Evolutionary conservation across 2,797 vertebrate genomes (phyloP).

Genomic region (Apogon talboti): DNA sequence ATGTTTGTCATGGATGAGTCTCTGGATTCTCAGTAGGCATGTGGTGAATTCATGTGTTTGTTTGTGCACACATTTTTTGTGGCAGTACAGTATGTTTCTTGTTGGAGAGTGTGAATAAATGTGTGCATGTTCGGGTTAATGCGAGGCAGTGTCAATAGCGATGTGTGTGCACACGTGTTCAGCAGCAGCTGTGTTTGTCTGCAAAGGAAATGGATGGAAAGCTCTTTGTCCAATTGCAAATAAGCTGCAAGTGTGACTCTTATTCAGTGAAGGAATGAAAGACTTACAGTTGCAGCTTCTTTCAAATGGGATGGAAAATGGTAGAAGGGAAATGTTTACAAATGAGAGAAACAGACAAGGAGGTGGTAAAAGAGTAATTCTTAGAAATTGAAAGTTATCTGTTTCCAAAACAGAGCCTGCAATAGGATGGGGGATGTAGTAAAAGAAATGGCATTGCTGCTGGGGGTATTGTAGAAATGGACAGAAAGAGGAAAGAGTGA

Average conservation of each 20-base stretch:
- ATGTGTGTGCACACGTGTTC: constrained; percentile 47
- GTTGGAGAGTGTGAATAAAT: constrained; percentile 40
- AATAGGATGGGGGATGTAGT: constrained; percentile 7
- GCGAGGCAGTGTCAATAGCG: constrained; percentile 25
- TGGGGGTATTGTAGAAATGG: constrained; percentile 19
- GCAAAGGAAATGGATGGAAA: constrained; percentile 65
- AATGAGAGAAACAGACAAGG: constrained; percentile 43
- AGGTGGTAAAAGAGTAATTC: constrained; percentile 36
- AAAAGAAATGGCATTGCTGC: constrained; percentile 12
- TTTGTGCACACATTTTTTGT: constrained; percentile 31
- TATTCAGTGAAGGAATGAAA: constrained; percentile 58
- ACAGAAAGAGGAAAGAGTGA: constrained; percentile 19
- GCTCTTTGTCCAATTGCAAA: constrained; percentile 70
- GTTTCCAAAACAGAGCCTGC: constrained; percentile 57
- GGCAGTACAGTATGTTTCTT: constrained; percentile 40
- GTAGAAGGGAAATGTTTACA: constrained; percentile 49
- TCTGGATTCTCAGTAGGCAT: constrained; percentile 21
- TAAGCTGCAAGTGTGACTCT: constrained; percentile 53
- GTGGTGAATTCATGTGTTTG: constrained; percentile 18
- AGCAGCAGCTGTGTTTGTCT: constrained; percentile 78
- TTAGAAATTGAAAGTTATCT: constrained; percentile 42
- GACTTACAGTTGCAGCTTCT: constrained; percentile 56
- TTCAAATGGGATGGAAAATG: constrained; percentile 42
- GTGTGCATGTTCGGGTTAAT: constrained; percentile 35
- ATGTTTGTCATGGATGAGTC: constrained; percentile 26